Conservation (phyloP, 2,888 invertebrate genomes). For the Amblyjoppa fuscipennis region DNA sequence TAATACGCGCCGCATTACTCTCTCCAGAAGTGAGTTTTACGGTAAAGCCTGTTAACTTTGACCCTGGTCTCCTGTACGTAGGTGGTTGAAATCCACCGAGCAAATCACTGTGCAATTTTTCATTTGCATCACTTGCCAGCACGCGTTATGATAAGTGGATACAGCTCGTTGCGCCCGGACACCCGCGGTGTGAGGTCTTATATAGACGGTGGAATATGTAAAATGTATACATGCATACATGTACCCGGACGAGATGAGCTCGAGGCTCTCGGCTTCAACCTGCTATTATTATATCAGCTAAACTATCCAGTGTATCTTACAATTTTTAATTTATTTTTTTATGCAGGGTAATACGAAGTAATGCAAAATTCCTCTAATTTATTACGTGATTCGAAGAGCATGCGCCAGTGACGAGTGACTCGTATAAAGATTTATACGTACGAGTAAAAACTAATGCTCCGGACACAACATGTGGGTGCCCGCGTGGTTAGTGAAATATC, state of each 20-base stretch:
- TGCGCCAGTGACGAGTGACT: slow-evolving; percentile 48
- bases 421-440: slow-evolving; percentile 47
- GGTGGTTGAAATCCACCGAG: neutral
- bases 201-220: slow-evolving; percentile 17
- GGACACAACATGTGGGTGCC: slow-evolving; percentile 58
- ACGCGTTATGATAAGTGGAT: slow-evolving; percentile 57
- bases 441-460: slow-evolving; percentile 51
- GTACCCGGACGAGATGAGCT: slow-evolving; percentile 17
- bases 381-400: slow-evolving; percentile 31
- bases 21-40: neutral
- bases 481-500: slow-evolving; percentile 36
- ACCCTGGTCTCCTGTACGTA: neutral
- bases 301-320: neutral
- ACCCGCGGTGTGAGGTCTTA: slow-evolving; percentile 59
- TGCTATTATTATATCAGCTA: slow-evolving; percentile 33
- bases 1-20: neutral
- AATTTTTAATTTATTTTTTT: slow-evolving; percentile 26
- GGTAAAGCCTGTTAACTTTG: neutral
- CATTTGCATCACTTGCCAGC: slow-evolving; percentile 43
- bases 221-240: slow-evolving; percentile 21
- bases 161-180: slow-evolving; percentile 52
- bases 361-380: slow-evolving; percentile 44
- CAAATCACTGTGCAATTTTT: slow-evolving; percentile 48
- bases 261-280: slow-evolving; percentile 13
- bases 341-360: neutral